Percentiles rank a stretch among this genome's conserved stretches.
phyloP scores from a whole-genome alignment of 2,888 invertebrate species.

The Chaetoderma sp. region DNA sequence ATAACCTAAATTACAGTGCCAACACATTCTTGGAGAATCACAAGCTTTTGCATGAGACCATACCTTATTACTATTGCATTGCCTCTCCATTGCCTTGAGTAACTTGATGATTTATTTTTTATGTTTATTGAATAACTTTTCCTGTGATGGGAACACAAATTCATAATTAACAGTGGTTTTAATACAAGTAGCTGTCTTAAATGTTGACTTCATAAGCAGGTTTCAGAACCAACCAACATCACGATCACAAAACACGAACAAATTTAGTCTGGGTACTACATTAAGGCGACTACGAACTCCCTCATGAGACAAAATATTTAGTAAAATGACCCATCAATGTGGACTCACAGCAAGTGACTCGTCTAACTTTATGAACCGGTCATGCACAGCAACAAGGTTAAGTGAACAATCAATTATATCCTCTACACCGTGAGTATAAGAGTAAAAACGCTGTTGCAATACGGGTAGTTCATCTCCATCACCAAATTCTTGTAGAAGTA shows the following conservation, averaged over 20 bases:
- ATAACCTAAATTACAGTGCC: background rate
- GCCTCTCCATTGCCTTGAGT: too few relatives aligned
- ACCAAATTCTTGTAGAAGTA: slow-evolving; percentile 10
- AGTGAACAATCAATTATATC: slow-evolving; percentile 14
- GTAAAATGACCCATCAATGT: too few relatives aligned
- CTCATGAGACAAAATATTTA: too few relatives aligned
- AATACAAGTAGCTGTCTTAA: too few relatives aligned
- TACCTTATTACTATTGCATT: too few relatives aligned
- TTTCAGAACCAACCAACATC: slow-evolving; percentile 5
- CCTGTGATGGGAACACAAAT: too few relatives aligned
- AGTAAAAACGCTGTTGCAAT: slow-evolving; percentile 11
- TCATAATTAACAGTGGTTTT: too few relatives aligned
- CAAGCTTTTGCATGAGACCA: too few relatives aligned
- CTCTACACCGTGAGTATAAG: slow-evolving; percentile 5
- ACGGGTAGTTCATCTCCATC: slow-evolving; percentile 11
- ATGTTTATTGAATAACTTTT: too few relatives aligned
- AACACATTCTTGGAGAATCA: background rate
- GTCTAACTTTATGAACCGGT: slow-evolving; percentile 6
- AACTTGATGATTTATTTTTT: too few relatives aligned
- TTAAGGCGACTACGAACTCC: slow-evolving; percentile 10
- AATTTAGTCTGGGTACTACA: slow-evolving; percentile 2
- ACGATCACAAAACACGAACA: slow-evolving; percentile 8
- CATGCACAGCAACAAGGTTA: slow-evolving; percentile 13
- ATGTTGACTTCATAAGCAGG: too few relatives aligned
- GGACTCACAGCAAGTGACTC: too few relatives aligned